These are phyloP conservation scores for Cylloceria caligata DNA, from an alignment of 2,888 invertebrate species.

Conservation along the genomic window DNA sequence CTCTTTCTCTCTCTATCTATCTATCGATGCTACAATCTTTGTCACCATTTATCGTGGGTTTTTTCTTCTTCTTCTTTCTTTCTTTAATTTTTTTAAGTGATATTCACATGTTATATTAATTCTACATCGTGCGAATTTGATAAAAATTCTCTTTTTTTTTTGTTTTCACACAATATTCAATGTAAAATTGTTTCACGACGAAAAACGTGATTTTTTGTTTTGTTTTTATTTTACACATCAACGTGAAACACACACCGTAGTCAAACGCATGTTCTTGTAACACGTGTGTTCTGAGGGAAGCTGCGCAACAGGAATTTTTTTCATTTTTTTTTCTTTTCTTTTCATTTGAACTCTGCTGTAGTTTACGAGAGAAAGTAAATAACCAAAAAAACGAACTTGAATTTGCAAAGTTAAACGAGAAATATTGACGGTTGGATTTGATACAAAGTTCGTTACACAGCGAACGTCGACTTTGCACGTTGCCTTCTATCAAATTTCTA, in stretches of 20 bases:
- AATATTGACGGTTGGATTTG: conserved; percentile 49
- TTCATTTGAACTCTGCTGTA: background rate
- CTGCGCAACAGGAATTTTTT: conserved; percentile 77
- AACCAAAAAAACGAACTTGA: conserved; percentile 14
- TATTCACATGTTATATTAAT: conserved; percentile 42
- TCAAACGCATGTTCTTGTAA: conserved; percentile 76
- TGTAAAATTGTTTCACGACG: conserved; percentile 39
- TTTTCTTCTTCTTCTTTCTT: background rate
- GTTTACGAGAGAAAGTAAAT: background rate
- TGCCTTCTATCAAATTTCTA: conserved; percentile 69
- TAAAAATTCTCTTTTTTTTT: conserved; percentile 23
- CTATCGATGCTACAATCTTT: conserved; percentile 48
- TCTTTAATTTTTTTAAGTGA: conserved; percentile 6
- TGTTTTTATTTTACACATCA: conserved; percentile 67
- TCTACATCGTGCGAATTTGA: conserved; percentile 34
- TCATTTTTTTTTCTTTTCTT: conserved; percentile 18
- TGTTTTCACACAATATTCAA: conserved; percentile 17
- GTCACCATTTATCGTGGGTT: conserved; percentile 17
- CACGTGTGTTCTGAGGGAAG: conserved; percentile 74
- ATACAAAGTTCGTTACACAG: conserved; percentile 54
- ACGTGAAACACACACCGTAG: conserved; percentile 72
- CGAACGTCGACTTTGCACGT: conserved; percentile 49
- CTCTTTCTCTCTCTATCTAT: conserved; percentile 42
- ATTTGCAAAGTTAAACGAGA: conserved; percentile 43
- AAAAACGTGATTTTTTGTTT: conserved; percentile 18